These are phyloP conservation scores for Osmerus eperlanus DNA, from an alignment of 2,113 vertebrate species.

Conservation along the genomic window DNA sequence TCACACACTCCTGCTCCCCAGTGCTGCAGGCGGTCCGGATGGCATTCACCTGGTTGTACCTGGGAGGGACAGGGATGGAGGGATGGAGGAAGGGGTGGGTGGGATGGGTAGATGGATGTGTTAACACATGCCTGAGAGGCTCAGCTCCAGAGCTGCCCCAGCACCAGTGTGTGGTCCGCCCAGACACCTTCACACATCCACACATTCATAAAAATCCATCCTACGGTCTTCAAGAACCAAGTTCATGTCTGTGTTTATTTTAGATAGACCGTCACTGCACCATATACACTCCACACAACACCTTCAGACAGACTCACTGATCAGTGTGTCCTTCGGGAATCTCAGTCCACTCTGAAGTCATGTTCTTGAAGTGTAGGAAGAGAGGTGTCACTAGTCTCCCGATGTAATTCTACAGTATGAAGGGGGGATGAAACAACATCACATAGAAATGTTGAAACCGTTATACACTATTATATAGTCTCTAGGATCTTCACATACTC, in stretches of 20 bases:
- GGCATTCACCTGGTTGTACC: conserved; percentile 85
- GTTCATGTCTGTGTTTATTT: too few relatives aligned
- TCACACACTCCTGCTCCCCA: conserved; percentile 53
- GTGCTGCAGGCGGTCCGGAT: conserved; percentile 81
- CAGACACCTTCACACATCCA: too few relatives aligned
- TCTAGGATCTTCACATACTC: too few relatives aligned
- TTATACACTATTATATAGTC: too few relatives aligned
- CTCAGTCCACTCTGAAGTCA: conserved; percentile 38
- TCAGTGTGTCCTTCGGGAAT: conserved; percentile 59
- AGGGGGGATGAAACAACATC: conserved; percentile 17
- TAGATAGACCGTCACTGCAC: background rate
- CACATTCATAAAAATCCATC: background rate
- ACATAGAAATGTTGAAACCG: too few relatives aligned
- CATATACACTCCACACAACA: background rate
- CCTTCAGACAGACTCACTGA: conserved; percentile 74
- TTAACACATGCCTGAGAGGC: too few relatives aligned
- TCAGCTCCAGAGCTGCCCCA: too few relatives aligned
- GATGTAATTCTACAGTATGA: conserved; percentile 70
- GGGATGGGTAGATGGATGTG: background rate
- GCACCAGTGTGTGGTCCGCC: too few relatives aligned
- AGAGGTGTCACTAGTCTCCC: conserved; percentile 72
- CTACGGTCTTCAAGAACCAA: background rate
- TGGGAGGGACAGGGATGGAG: conserved; percentile 39
- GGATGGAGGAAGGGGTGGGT: background rate
- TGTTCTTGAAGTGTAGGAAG: conserved; percentile 49